Base-by-base conservation (phyloP, 2,888 invertebrate genomes). In the Agrilus mali region DNA sequence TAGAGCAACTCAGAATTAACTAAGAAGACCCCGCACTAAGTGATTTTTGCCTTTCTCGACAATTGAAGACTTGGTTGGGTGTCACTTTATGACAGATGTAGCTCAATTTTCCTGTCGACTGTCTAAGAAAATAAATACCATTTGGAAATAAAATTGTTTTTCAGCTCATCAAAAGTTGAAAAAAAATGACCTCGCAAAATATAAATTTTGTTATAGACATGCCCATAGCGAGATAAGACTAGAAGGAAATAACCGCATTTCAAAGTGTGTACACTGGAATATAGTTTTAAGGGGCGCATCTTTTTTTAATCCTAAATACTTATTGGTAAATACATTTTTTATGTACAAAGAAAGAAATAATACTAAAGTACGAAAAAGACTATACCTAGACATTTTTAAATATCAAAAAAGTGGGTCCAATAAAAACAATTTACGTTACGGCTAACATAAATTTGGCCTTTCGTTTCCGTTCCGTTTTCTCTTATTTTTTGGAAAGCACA, bases 371-470 rank as follows among this genome's bases (percentile, higher is more conserved):
- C 52, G 54, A 56, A 55, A 54, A 35, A 44, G 41, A 41, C 42
- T 45, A 47, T 45, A 43, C 45, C 47, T 45, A 47, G 43, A 45
- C 42, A 40, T 44, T 37, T 44, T 44, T 44, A 47, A 44, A 47
- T 44, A 42, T 46, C 42, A 45, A 38, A 47, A 47, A 41, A 47
- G 42, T 44, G 41, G 44, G 38, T 43, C 39, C 38, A 43, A 47
- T 45, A 44, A 38, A 43, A 45, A 45, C 41, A 47, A 38, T 44
- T 37, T 36, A 43, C 44, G 45, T 37, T 36, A 43, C 44, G 45
- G 42, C 35, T 17, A 47, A 49, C 49, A 57, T 58, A 57, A 58
- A 58, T 61, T 64, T 61, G 60, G 61, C 63, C 61, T 53, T 61
- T 27, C 27, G 27, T 27, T 27, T 27, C 10, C 27, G 44, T 39